phyloP scores from a whole-genome alignment of 2,797 vertebrate species.

The Hypotaenidia okinawae region DNA sequence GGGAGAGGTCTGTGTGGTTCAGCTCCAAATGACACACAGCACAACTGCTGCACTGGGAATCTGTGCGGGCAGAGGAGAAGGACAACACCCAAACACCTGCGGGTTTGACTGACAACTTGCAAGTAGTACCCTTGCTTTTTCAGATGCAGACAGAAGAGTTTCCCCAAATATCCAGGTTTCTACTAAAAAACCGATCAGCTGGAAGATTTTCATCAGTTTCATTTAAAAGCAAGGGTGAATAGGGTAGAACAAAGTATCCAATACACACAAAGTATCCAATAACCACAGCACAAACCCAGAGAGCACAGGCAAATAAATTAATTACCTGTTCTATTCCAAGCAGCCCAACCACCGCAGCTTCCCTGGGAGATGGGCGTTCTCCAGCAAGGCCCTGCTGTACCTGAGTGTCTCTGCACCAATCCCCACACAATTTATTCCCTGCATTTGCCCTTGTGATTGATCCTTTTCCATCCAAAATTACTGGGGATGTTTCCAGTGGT shows the following conservation, averaged over 20 bases:
- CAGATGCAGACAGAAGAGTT: background rate
- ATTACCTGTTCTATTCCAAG: background rate
- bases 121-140: background rate
- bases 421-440: background rate
- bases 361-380: background rate
- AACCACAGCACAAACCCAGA: background rate
- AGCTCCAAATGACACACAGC: fast-evolving
- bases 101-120: fast-evolving
- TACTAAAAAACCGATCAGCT: background rate
- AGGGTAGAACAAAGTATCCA: too few species aligned
- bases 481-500: fast-evolving
- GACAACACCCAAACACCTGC: fast-evolving
- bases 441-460: background rate
- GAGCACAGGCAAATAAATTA: background rate
- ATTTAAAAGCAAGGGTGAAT: background rate
- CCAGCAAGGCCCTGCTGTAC: background rate
- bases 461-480: background rate
- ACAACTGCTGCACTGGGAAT: background rate
- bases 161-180: background rate
- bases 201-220: background rate
- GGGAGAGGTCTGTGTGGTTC: background rate
- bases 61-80: background rate
- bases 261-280: background rate
- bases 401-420: fast-evolving
- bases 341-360: background rate